Percentiles rank a stretch among this genome's conserved stretches.
Evolutionary conservation across 2,888 invertebrate genomes (phyloP).

Genomic region (Portevinia maculata): DNA sequence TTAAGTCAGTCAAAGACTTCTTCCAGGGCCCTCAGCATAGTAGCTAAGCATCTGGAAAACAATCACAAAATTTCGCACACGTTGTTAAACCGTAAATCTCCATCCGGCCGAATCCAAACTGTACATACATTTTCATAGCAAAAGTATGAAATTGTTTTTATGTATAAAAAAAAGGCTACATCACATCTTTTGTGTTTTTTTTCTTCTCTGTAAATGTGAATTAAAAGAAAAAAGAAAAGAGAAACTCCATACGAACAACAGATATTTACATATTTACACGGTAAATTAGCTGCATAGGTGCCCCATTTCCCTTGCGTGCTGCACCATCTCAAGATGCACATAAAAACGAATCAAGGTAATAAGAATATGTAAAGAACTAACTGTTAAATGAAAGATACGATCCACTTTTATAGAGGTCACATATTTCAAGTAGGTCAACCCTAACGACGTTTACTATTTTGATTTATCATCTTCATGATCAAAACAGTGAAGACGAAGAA

Average conservation of each 20-base stretch:
- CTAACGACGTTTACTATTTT: constrained; percentile 70
- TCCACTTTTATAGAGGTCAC: constrained; percentile 44
- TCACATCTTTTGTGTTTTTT: neutral
- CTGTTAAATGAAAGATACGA: constrained; percentile 60
- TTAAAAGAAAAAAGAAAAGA: constrained; percentile 64
- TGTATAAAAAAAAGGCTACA: neutral
- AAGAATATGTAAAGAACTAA: constrained; percentile 48
- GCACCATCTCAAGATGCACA: constrained; percentile 30
- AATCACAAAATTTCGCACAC: too few relatives aligned
- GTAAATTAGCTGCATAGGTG: constrained; percentile 67
- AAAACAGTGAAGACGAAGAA: constrained; percentile 46
- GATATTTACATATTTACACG: constrained; percentile 71
- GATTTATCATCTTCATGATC: constrained; percentile 63
- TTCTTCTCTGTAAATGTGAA: neutral
- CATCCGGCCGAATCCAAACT: too few relatives aligned
- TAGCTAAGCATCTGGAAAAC: too few relatives aligned
- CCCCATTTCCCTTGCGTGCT: constrained; percentile 1
- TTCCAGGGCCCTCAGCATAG: too few relatives aligned
- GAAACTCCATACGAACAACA: constrained; percentile 60
- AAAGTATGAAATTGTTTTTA: too few relatives aligned
- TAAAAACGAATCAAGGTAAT: constrained; percentile 12
- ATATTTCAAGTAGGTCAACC: constrained; percentile 68
- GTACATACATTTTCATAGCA: too few relatives aligned
- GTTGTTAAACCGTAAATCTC: too few relatives aligned
- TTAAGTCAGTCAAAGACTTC: too few relatives aligned